phyloP scores from a whole-genome alignment of 2,888 invertebrate genomes.

The Cinara cedri region DNA sequence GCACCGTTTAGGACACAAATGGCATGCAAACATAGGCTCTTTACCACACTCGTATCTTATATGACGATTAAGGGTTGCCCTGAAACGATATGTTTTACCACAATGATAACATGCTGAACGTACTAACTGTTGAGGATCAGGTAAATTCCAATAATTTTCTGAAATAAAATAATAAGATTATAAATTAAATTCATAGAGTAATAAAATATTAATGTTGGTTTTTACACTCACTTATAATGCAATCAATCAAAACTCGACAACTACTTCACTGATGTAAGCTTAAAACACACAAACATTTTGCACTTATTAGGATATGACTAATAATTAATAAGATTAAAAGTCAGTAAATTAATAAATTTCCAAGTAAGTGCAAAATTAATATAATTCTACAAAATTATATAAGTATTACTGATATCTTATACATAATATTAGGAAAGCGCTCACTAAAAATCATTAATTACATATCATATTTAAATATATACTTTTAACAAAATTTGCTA shows the following conservation, averaged over 20 bases:
- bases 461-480: not conserved
- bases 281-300: slow-evolving; percentile 48
- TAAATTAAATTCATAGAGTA: not conserved
- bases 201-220: not conserved
- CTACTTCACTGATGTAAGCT: slow-evolving; percentile 52
- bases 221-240: slow-evolving; percentile 46
- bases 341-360: slow-evolving; percentile 8
- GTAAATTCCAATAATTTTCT: slow-evolving; percentile 53
- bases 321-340: slow-evolving; percentile 5
- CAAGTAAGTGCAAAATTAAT: slow-evolving; percentile 42
- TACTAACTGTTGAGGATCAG: slow-evolving; percentile 53
- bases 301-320: slow-evolving; percentile 41
- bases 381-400: slow-evolving; percentile 31
- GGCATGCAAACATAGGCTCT: slow-evolving; percentile 76
- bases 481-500: not conserved
- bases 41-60: slow-evolving; percentile 64
- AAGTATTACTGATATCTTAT: not conserved
- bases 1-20: slow-evolving; percentile 58
- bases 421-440: slow-evolving; percentile 10
- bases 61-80: slow-evolving; percentile 68
- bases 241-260: slow-evolving; percentile 52
- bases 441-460: slow-evolving; percentile 6
- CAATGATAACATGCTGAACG: slow-evolving; percentile 59
- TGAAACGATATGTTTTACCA: slow-evolving; percentile 65
- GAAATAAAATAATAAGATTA: slow-evolving; percentile 34